These are phyloP conservation scores for Plebejus anna DNA, from an alignment of 2,888 invertebrate species.

Conservation along the genomic window DNA sequence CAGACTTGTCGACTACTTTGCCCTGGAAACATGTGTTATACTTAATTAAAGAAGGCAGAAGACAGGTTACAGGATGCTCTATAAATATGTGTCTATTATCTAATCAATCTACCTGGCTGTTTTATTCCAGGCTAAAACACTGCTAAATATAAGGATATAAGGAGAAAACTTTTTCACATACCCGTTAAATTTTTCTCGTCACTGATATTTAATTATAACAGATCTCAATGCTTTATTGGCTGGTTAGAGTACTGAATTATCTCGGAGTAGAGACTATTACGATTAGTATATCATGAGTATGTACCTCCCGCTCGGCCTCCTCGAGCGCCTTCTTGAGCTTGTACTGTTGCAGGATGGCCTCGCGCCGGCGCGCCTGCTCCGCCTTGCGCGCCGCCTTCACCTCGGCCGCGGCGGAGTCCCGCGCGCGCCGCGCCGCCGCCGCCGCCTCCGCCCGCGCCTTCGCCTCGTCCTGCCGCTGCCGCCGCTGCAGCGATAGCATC, in stretches of 20 bases:
- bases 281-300: neutral
- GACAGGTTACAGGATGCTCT: no score
- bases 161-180: no score
- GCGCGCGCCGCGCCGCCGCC: constrained; percentile 85
- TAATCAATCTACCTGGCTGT: no score
- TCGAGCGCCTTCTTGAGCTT: constrained; percentile 95
- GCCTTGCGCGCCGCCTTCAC: constrained; percentile 86
- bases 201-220: no score
- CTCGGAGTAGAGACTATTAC: neutral
- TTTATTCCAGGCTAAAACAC: no score
- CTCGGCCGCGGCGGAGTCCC: constrained; percentile 87
- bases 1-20: constrained; percentile 86
- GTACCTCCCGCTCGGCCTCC: constrained; percentile 92
- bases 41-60: neutral
- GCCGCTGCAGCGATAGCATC: constrained; percentile 92
- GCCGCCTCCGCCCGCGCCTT: constrained; percentile 91
- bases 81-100: no score
- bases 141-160: no score
- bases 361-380: constrained; percentile 92
- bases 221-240: no score
- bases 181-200: no score
- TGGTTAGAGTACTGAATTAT: no score
- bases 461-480: constrained; percentile 94
- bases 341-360: constrained; percentile 94
- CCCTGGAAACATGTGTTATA: constrained; percentile 77